Conservation (phyloP, 2,113 vertebrate species). For the Smithornis capensis region DNA sequence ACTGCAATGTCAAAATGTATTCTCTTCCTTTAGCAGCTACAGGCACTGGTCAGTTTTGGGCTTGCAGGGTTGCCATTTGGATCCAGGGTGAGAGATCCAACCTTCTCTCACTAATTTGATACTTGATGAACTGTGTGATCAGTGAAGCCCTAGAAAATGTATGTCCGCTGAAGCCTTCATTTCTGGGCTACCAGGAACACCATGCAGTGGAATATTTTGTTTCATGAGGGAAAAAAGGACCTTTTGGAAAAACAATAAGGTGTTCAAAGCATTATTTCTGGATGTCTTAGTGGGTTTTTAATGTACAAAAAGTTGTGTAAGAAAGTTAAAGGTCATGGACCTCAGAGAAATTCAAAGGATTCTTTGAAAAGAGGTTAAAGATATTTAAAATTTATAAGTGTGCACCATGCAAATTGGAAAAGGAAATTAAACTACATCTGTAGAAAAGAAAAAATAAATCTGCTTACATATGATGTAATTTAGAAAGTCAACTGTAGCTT, state of each 20-base stretch:
- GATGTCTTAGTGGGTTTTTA: background rate
- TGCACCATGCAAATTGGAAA: conserved; percentile 52
- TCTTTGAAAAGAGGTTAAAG: conserved; percentile 44
- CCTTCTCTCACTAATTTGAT: background rate
- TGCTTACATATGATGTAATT: conserved; percentile 46
- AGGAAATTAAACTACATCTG: conserved; percentile 56
- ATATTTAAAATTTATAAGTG: conserved; percentile 44
- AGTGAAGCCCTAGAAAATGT: background rate
- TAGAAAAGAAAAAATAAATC: conserved; percentile 48
- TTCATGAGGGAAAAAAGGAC: background rate
- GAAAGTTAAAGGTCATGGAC: conserved; percentile 20
- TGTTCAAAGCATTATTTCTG: conserved; percentile 8
- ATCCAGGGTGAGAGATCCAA: background rate
- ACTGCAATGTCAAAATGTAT: fast-evolving
- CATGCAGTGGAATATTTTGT: background rate
- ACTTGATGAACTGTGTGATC: background rate
- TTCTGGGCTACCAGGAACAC: background rate
- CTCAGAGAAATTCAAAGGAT: conserved; percentile 41
- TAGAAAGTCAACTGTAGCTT: conserved; percentile 47
- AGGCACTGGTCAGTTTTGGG: fast-evolving
- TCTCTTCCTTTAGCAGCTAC: background rate
- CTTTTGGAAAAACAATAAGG: background rate
- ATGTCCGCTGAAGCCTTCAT: background rate
- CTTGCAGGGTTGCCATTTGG: background rate
- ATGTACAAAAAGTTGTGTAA: background rate